These are phyloP conservation scores for Cosmorhoe ocellata DNA, from an alignment of 2,888 invertebrate genomes.

Conservation along the genomic window DNA sequence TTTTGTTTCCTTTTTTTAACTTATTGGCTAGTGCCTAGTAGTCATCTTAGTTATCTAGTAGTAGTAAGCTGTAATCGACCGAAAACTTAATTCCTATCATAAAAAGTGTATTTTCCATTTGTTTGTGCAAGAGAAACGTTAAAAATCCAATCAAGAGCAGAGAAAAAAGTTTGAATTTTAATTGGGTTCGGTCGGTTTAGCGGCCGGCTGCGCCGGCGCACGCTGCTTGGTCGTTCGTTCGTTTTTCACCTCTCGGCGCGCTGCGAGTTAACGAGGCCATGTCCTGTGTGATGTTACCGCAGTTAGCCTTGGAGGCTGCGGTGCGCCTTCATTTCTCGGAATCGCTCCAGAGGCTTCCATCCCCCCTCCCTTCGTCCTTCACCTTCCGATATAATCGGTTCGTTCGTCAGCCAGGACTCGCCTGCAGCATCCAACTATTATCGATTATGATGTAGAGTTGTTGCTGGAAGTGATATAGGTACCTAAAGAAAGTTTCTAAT, in stretches of 20 bases:
- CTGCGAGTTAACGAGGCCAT: conserved; percentile 69
- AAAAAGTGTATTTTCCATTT: not conserved
- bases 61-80: no score
- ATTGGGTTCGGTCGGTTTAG: conserved; percentile 60
- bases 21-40: no score
- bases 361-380: conserved; percentile 43
- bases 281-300: conserved; percentile 76
- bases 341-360: conserved; percentile 49
- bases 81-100: no score
- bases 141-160: conserved; percentile 20
- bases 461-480: no score
- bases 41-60: no score
- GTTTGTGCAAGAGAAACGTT: conserved; percentile 12
- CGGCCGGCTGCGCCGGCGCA: conserved; percentile 20
- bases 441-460: conserved; percentile 17
- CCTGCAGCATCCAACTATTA: conserved; percentile 28
- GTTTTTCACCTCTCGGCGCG: conserved; percentile 67
- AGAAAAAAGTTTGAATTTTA: conserved; percentile 53
- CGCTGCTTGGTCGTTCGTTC: conserved; percentile 44
- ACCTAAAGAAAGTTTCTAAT: no score
- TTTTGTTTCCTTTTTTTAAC: no score
- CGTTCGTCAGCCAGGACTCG: conserved; percentile 52
- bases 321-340: conserved; percentile 68
- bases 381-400: conserved; percentile 56
- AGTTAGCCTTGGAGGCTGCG: conserved; percentile 64